Conservation (phyloP, 2,888 invertebrate species). For the Lypha dubia region DNA sequence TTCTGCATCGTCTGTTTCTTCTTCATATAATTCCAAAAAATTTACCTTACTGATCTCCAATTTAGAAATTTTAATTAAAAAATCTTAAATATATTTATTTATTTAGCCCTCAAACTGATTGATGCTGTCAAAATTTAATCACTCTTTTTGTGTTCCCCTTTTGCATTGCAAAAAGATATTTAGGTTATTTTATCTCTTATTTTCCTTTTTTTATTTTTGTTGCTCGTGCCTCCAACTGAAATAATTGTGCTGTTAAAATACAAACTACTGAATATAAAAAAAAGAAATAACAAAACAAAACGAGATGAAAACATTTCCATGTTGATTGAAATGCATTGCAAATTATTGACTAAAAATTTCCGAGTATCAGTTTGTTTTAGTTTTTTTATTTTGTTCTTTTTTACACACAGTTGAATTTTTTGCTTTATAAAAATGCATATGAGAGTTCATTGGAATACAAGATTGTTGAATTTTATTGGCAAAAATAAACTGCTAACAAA, state of each 20-base stretch:
- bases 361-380: conserved; percentile 1
- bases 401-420: conserved; percentile 32
- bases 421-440: neutral
- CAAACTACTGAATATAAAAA: conserved; percentile 1
- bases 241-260: conserved; percentile 38
- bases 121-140: neutral
- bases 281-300: conserved; percentile 9
- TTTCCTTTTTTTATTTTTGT: neutral
- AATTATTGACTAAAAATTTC: conserved; percentile 39
- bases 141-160: neutral
- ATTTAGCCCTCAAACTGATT: neutral
- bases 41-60: too few species aligned
- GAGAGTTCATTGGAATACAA: conserved; percentile 10
- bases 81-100: neutral
- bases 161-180: conserved; percentile 5
- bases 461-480: conserved; percentile 21
- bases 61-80: too few species aligned
- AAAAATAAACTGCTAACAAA: neutral
- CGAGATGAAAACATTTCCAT: conserved; percentile 44
- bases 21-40: too few species aligned
- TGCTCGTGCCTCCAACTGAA: neutral
- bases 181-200: neutral
- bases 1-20: too few species aligned
- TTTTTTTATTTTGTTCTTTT: conserved; percentile 22
- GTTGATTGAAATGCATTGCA: conserved; percentile 44